Percentiles rank a stretch among this genome's conserved stretches.
Evolutionary conservation across 30 jellyfish, hydroid and myxozoan species (phyloP).

Genomic region (Clytia hemisphaerica): DNA sequence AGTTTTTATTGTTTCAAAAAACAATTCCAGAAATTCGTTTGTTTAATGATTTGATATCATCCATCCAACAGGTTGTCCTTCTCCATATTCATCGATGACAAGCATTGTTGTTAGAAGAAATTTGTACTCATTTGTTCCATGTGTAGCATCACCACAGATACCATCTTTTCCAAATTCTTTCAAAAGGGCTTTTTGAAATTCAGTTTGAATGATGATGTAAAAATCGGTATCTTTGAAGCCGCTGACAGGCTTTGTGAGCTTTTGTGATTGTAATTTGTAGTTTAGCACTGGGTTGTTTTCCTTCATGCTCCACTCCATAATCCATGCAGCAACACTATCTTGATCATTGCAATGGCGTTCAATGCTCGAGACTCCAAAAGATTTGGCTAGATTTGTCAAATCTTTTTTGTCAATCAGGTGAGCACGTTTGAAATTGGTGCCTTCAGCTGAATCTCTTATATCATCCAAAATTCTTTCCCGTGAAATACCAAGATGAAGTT

Average conservation of each 20-base stretch:
- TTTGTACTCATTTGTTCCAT: constrained; percentile 35
- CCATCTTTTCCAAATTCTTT: constrained; percentile 13
- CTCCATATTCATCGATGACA: constrained; percentile 37
- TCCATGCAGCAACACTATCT: constrained; percentile 11
- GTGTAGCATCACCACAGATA: constrained; percentile 24
- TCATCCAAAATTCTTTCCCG: constrained; percentile 32
- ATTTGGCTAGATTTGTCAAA: background rate
- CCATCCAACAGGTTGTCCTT: constrained; percentile 31
- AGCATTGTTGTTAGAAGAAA: constrained; percentile 20
- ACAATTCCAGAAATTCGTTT: background rate
- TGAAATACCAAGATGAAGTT: constrained; percentile 38
- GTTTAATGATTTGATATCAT: constrained; percentile 16
- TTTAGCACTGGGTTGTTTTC: constrained; percentile 19
- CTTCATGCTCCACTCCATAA: background rate
- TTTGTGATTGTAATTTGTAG: constrained; percentile 20
- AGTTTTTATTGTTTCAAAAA: constrained; percentile 7
- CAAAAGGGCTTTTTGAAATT: background rate
- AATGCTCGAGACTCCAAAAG: background rate
- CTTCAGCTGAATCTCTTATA: constrained; percentile 15
- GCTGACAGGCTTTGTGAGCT: background rate
- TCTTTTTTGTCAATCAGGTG: constrained; percentile 7
- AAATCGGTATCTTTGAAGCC: constrained; percentile 3
- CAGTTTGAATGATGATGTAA: constrained; percentile 25
- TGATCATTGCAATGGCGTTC: constrained; percentile 15
- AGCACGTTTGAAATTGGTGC: background rate